phyloP scores from a whole-genome alignment of 1,140 invertebrate species.

The Formica exsecta region DNA sequence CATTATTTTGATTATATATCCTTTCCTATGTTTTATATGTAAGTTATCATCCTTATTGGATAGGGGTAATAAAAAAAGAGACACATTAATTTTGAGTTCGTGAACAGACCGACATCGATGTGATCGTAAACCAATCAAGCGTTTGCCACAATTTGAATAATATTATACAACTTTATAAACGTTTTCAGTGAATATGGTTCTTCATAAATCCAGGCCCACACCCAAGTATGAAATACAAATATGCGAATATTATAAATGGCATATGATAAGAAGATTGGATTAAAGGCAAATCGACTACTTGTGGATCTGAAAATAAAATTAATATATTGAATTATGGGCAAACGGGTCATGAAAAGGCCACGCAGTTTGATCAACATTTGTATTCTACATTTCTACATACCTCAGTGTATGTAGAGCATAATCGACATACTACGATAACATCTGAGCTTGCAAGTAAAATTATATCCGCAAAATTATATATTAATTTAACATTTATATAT shows the following conservation, averaged over 20 bases:
- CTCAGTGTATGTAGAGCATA: background rate
- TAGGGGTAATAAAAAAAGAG: constrained; percentile 32
- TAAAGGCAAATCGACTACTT: constrained; percentile 38
- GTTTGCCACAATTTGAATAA: no score
- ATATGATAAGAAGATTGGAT: constrained; percentile 37
- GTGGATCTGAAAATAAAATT: constrained; percentile 63
- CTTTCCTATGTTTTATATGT: background rate
- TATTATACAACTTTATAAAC: constrained; percentile 88
- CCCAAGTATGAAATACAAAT: constrained; percentile 84
- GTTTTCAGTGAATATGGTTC: constrained; percentile 87
- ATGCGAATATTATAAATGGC: constrained; percentile 53
- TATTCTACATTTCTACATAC: background rate
- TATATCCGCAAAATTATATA: background rate
- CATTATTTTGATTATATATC: background rate
- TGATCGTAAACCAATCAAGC: constrained; percentile 85
- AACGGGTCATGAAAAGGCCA: background rate
- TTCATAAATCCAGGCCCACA: constrained; percentile 88
- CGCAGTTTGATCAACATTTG: background rate
- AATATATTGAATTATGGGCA: background rate
- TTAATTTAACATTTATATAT: no score
- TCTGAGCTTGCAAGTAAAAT: background rate
- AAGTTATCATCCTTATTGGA: constrained; percentile 39
- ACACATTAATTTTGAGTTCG: constrained; percentile 73
- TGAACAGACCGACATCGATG: constrained; percentile 67
- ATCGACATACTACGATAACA: background rate